Base-by-base conservation (phyloP, 2,113 vertebrate genomes). In the Procavia capensis region DNA sequence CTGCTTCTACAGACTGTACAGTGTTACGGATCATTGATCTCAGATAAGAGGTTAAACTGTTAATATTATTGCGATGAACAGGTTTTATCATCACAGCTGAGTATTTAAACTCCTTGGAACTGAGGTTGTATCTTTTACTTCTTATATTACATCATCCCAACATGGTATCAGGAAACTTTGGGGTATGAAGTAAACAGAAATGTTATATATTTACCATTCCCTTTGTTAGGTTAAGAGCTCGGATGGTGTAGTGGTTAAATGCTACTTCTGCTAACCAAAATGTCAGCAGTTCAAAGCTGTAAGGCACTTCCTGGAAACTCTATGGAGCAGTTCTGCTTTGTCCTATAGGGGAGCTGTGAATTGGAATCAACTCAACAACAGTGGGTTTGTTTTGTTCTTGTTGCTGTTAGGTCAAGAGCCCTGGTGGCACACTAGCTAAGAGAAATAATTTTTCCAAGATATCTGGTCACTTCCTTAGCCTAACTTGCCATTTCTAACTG, bases 91-190 rank as follows among this genome's bases (percentile, higher is more conserved):
- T 70, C 31, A 50, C 39, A 41, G 7, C 6, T 94, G 45, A 47
- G 82, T 85, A 64, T 70, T 95, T 66, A 93, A 94, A 57, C 34
- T 85, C 24, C 66, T 47, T 27, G 5, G 63, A 88, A 88, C 19
- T 36, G 17, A 88, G 22, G 2, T 9, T 79, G 10, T 72, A 39
- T 9, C 78, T 85, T 90, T 41, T 0, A 89, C 7, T 39, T 94
- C 31, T 29, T 64, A 31, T 29, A n/a, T 45, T 19, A 88, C 25
- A 31, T 22, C 57, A 66, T 57, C n/a, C 25, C 34, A 92, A 74
- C 36, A 54, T 4, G 61, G 59, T n/a, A 13, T n/a, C 61, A 88
- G 75, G 61, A 78, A 11, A 47, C 74, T 36, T 76, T 6, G 31
- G 41, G 41, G 29, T 45, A 27, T 34, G 43, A 78, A 47, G 27